Conservation (phyloP, 1,140 invertebrate genomes). For the Scaptomyza graminum region DNA sequence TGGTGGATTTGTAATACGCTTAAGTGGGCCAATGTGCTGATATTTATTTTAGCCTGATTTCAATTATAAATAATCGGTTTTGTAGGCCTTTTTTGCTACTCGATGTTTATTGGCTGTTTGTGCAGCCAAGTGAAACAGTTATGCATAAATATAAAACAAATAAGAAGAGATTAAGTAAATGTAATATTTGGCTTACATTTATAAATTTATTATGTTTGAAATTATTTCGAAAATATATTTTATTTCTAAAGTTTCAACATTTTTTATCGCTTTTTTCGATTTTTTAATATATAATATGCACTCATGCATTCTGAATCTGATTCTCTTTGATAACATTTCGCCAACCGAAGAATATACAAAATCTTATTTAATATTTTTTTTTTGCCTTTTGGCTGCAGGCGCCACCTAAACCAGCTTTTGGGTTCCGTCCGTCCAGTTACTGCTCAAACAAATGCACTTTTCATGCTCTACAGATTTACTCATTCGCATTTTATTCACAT, state of each 20-base stretch:
- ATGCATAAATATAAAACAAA: background rate
- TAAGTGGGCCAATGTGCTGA: slow-evolving; percentile 21
- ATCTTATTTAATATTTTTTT: background rate
- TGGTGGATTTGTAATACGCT: slow-evolving; percentile 40
- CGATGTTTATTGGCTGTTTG: slow-evolving; percentile 25
- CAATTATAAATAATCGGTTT: slow-evolving; percentile 47
- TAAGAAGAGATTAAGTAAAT: no score
- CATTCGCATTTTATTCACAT: slow-evolving; percentile 24
- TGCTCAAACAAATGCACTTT: slow-evolving; percentile 22
- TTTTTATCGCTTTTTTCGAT: no score
- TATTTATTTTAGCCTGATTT: slow-evolving; percentile 37
- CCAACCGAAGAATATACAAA: background rate
- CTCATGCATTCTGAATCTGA: no score
- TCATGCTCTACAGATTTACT: slow-evolving; percentile 9
- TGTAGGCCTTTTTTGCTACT: slow-evolving; percentile 1
- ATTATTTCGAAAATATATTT: no score
- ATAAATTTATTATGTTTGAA: no score
- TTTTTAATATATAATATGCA: no score
- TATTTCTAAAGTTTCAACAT: no score
- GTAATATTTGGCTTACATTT: no score
- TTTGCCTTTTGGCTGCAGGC: background rate
- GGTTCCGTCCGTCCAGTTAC: no score
- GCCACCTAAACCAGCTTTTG: background rate
- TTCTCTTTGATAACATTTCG: no score
- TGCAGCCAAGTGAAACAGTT: slow-evolving; percentile 2